Percentiles rank a stretch among this genome's conserved stretches.
These are phyloP conservation scores for Odontomachus brunneus DNA, from an alignment of 1,140 invertebrate genomes.

Conservation along the genomic window DNA sequence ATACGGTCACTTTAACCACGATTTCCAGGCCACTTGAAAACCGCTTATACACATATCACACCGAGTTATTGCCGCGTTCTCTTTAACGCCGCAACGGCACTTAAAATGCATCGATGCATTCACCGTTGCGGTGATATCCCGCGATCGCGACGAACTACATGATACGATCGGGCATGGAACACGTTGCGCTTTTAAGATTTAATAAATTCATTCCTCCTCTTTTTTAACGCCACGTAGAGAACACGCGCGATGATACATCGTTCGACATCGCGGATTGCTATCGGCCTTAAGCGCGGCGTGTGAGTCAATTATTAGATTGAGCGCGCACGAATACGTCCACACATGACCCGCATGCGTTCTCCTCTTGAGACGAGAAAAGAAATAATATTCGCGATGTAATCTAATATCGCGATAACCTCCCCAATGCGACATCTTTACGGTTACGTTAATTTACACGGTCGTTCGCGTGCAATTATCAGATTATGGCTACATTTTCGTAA, in stretches of 20 bases:
- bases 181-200: neutral
- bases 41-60: constrained; percentile 38
- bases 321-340: neutral
- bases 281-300: neutral
- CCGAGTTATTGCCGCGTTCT: constrained; percentile 19
- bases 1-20: constrained; percentile 15
- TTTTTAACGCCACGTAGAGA: neutral
- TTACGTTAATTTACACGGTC: constrained; percentile 42
- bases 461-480: constrained; percentile 54
- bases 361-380: neutral
- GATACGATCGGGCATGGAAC: constrained; percentile 21
- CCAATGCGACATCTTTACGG: constrained; percentile 34
- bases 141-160: neutral
- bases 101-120: constrained; percentile 45
- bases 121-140: neutral
- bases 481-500: constrained; percentile 22
- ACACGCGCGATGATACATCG: neutral
- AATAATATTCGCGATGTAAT: constrained; percentile 18
- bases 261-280: constrained; percentile 3
- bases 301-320: constrained; percentile 4
- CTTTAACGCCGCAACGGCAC: neutral
- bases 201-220: neutral
- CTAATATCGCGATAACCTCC: constrained; percentile 4
- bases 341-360: constrained; percentile 15
- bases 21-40: constrained; percentile 36